These are phyloP conservation scores for Eulemur mongoz DNA, from an alignment of 2,797 vertebrate genomes.

Conservation along the genomic window DNA sequence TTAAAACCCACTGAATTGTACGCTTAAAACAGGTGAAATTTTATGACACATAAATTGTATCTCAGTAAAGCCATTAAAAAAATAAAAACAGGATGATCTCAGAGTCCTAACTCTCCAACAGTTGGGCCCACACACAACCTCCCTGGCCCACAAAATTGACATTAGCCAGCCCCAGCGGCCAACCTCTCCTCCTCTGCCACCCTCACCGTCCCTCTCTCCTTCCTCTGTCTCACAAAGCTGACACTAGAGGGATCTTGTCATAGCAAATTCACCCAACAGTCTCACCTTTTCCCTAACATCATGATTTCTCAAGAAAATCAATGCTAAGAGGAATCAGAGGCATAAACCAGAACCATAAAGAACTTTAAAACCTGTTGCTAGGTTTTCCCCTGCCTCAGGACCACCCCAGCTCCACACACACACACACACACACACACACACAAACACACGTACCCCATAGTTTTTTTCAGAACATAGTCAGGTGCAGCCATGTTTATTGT, in stretches of 20 bases:
- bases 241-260: not conserved
- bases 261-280: not conserved
- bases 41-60: not conserved
- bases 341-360: not conserved
- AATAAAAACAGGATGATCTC: not conserved
- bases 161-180: accelerated
- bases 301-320: not conserved
- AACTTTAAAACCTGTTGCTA: not conserved
- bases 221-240: not conserved
- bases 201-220: accelerated
- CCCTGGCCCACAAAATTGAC: not conserved
- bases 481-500: not conserved
- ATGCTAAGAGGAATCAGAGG: not conserved
- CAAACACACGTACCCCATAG: not conserved
- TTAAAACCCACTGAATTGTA: not conserved
- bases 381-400: not conserved
- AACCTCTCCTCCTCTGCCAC: not conserved
- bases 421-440: not conserved
- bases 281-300: not conserved
- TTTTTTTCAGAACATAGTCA: not conserved
- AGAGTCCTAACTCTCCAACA: not conserved
- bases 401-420: not conserved
- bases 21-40: not conserved
- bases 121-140: not conserved
- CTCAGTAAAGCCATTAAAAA: not conserved